Conservation (phyloP, 2,113 vertebrate species). For the Paramormyrops kingsleyae region DNA sequence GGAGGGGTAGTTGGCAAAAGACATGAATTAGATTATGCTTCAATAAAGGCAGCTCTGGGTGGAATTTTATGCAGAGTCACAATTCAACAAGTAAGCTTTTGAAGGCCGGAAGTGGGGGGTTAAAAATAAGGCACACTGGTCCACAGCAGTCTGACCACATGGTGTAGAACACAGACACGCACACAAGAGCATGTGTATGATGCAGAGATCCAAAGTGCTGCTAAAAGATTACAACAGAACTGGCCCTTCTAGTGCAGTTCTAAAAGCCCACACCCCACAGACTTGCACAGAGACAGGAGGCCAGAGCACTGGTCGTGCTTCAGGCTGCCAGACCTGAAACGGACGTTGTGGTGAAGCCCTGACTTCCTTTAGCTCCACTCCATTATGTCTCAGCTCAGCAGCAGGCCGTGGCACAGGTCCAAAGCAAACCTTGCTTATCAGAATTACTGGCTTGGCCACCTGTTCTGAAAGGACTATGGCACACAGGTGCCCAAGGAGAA, state of each 20-base stretch:
- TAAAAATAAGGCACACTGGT: not conserved
- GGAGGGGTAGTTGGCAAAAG: not conserved
- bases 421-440: not conserved
- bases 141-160: not conserved
- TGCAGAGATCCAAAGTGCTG: not conserved
- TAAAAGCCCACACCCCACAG: not conserved
- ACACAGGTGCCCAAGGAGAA: not conserved
- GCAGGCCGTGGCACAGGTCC: not conserved
- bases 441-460: not conserved
- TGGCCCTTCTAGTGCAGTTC: not conserved
- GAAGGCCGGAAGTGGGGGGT: not conserved
- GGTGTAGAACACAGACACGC: not conserved
- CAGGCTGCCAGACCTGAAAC: not conserved
- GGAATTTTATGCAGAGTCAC: not conserved
- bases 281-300: not conserved
- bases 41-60: slow-evolving; percentile 3
- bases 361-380: not conserved
- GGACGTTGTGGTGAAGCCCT: not conserved
- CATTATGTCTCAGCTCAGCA: not conserved
- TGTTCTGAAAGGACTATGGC: not conserved
- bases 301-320: not conserved
- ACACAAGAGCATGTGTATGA: not conserved
- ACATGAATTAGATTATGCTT: slow-evolving; percentile 10
- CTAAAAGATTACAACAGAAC: not conserved
- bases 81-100: not conserved